phyloP scores from a whole-genome alignment of 2,113 vertebrate species.

The Ardeotis arabs region DNA sequence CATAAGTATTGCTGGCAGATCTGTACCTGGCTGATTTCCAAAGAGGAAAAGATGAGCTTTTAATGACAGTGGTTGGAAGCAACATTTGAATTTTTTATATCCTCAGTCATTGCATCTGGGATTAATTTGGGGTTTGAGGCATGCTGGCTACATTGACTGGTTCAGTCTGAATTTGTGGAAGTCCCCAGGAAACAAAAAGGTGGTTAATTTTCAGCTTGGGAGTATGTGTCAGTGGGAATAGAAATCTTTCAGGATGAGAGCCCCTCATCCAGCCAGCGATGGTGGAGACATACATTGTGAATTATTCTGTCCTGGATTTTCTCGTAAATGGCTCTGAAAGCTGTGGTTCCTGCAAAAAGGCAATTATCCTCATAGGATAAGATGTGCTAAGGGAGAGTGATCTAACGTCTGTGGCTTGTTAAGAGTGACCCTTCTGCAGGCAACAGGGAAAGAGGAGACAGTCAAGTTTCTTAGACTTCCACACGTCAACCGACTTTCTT shows the following conservation, averaged over 20 bases:
- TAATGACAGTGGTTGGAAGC: not conserved
- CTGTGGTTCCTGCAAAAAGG: not conserved
- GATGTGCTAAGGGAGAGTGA: not conserved
- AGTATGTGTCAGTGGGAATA: not conserved
- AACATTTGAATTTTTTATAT: not conserved
- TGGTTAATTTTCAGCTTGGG: not conserved
- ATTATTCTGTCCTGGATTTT: not conserved
- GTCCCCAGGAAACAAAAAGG: not conserved
- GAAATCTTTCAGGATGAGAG: not conserved
- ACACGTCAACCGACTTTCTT: rapidly evolving
- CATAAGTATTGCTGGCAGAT: not conserved
- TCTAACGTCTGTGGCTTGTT: not conserved
- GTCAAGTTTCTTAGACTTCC: not conserved
- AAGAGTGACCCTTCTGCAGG: not conserved
- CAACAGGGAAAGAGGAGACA: not conserved
- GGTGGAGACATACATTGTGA: not conserved
- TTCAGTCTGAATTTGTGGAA: not conserved
- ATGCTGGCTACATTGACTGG: rapidly evolving
- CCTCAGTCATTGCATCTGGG: not conserved
- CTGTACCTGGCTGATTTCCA: not conserved
- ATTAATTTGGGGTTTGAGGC: not conserved
- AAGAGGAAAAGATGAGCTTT: not conserved
- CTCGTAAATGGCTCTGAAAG: not conserved
- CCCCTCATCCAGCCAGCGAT: not conserved
- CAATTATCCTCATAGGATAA: not conserved